Evolutionary conservation across 2,797 vertebrate species (phyloP).

Genomic region (Arnoldichthys spilopterus): DNA sequence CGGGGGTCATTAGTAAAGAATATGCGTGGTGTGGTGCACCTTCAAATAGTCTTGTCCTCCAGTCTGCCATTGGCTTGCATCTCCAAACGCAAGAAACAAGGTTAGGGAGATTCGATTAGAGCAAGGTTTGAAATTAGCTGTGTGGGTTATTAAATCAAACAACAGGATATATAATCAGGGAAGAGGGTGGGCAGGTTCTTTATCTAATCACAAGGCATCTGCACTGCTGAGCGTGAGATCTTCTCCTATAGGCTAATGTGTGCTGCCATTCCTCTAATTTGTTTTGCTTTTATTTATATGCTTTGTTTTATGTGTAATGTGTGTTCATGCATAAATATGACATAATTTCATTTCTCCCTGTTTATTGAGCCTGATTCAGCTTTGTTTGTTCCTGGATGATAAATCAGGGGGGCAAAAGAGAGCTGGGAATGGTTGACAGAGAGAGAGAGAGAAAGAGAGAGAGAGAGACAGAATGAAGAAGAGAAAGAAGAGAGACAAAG

Average conservation of each 20-base stretch:
- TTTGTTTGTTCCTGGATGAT: conserved; percentile 68
- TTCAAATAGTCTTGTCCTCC: conserved; percentile 20
- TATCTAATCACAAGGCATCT: conserved; percentile 71
- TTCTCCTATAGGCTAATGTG: conserved; percentile 62
- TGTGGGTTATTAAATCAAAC: conserved; percentile 75
- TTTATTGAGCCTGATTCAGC: conserved; percentile 63
- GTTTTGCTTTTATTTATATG: conserved; percentile 69
- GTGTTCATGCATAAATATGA: conserved; percentile 68
- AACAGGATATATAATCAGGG: conserved; percentile 67
- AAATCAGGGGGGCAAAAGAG: conserved; percentile 49
- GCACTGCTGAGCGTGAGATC: conserved; percentile 68
- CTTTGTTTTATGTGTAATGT: conserved; percentile 68
- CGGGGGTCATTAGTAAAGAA: conserved; percentile 14
- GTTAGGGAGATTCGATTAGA: conserved; percentile 71
- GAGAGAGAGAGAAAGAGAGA: neutral
- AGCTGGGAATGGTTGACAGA: neutral
- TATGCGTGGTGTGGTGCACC: conserved; percentile 24
- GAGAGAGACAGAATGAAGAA: neutral
- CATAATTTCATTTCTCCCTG: conserved; percentile 68
- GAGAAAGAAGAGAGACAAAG: neutral
- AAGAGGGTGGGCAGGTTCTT: conserved; percentile 64
- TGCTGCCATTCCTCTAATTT: conserved; percentile 66
- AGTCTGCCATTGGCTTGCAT: conserved; percentile 46
- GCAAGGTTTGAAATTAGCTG: conserved; percentile 71
- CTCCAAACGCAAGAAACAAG: conserved; percentile 64